These are phyloP conservation scores for Peromyscus leucopus DNA, from an alignment of 2,113 vertebrate species.

Conservation along the genomic window DNA sequence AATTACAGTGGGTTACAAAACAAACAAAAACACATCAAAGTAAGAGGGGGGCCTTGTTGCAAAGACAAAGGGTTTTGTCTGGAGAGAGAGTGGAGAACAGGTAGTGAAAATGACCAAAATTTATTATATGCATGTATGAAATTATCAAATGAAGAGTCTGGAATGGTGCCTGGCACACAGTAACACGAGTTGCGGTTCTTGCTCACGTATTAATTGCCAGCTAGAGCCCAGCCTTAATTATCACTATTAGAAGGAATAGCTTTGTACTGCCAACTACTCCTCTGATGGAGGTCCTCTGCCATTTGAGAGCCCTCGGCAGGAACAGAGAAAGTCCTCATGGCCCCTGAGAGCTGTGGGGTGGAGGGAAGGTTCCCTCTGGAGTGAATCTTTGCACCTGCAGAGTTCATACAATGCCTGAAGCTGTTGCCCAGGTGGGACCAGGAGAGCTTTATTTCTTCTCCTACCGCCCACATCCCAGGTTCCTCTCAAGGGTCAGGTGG, in stretches of 20 bases:
- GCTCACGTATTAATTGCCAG: not conserved
- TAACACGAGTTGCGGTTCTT: not conserved
- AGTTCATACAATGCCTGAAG: not conserved
- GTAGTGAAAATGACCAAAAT: not conserved
- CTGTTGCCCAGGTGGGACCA: fast-evolving
- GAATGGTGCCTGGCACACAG: not conserved
- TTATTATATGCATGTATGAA: not conserved
- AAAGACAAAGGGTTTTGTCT: not conserved
- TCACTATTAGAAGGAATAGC: not conserved
- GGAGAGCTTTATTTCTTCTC: not conserved
- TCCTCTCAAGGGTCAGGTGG: not conserved
- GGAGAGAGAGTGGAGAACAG: not conserved
- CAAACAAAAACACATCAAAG: not conserved
- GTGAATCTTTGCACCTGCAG: fast-evolving
- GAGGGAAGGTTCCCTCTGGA: not conserved
- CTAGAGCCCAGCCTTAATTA: not conserved
- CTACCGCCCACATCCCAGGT: not conserved
- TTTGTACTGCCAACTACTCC: not conserved
- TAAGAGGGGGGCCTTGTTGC: not conserved
- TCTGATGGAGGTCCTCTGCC: not conserved
- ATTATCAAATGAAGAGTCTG: too few species aligned
- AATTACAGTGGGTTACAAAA: not conserved
- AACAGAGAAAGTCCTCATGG: not conserved
- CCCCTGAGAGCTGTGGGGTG: not conserved
- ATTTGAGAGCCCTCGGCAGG: not conserved